A percentile compares a stretch with the other conserved stretches of the same genome.
phyloP scores from a whole-genome alignment of 2,888 invertebrate species.

The Sipha maydis region DNA sequence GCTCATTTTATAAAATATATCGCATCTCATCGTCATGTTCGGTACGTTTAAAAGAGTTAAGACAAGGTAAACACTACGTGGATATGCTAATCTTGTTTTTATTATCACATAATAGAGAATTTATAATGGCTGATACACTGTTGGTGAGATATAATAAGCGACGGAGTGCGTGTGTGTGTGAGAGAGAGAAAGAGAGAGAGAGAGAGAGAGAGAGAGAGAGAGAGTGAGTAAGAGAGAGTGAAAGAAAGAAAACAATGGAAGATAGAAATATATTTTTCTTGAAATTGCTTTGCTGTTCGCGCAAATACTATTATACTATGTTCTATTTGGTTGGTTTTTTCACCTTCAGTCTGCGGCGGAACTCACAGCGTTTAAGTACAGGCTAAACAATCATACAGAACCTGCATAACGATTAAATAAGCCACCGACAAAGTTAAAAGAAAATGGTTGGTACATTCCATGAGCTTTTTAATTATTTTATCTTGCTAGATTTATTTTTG shows the following conservation, averaged over 20 bases:
- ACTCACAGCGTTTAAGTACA: neutral
- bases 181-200: neutral
- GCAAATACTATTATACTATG: neutral
- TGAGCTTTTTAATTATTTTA: conserved; percentile 36
- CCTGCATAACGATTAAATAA: conserved; percentile 8
- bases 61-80: neutral
- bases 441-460: neutral
- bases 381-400: neutral
- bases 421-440: neutral
- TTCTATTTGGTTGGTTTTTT: neutral
- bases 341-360: neutral
- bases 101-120: neutral
- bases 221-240: neutral
- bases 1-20: conserved; percentile 35
- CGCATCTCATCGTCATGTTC: neutral
- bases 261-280: neutral
- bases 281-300: neutral
- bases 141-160: neutral
- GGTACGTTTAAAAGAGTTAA: conserved; percentile 12
- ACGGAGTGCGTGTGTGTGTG: too few species aligned
- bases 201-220: too few species aligned
- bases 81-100: neutral
- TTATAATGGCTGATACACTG: neutral
- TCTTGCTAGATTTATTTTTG: too few species aligned
- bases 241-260: neutral